Percentiles rank a stretch among this genome's conserved stretches.
Evolutionary conservation across 2,888 invertebrate species (phyloP).

Genomic region (Teinopalpus imperialis): DNA sequence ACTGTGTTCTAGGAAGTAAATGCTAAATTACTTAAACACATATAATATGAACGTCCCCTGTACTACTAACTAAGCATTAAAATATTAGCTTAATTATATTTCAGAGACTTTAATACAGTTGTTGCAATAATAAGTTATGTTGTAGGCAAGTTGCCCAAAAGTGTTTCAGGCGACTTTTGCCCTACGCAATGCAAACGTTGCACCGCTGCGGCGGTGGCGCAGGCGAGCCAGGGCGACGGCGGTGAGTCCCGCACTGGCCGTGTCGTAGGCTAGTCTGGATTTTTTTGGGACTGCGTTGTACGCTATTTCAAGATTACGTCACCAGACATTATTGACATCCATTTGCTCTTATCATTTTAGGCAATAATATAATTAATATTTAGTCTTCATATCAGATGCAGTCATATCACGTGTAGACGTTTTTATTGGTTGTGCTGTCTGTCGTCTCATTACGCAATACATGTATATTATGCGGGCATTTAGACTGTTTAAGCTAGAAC

Average conservation of each 20-base stretch:
- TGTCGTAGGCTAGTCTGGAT: conserved; percentile 32
- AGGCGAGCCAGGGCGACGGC: conserved; percentile 54
- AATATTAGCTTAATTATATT: no score
- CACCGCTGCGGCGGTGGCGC: conserved; percentile 60
- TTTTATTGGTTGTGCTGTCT: no score
- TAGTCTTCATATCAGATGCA: neutral
- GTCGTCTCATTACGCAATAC: neutral
- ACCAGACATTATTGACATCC: no score
- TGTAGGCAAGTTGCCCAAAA: conserved; percentile 54
- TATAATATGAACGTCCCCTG: no score
- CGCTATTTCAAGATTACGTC: conserved; percentile 14
- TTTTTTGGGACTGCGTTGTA: conserved; percentile 10
- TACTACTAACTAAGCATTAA: no score
- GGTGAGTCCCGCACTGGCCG: conserved; percentile 58
- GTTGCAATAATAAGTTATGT: conserved; percentile 33
- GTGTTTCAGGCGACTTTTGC: conserved; percentile 59
- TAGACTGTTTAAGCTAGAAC: conserved; percentile 1
- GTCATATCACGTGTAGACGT: no score
- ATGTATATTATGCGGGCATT: neutral
- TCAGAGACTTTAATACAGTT: conserved; percentile 17
- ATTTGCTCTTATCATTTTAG: no score
- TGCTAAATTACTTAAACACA: no score
- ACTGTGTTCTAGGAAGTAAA: no score
- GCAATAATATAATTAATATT: no score
- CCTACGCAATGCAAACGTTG: conserved; percentile 66